Conservation (phyloP, 2,888 invertebrate genomes). For the Uropetala carovei region DNA sequence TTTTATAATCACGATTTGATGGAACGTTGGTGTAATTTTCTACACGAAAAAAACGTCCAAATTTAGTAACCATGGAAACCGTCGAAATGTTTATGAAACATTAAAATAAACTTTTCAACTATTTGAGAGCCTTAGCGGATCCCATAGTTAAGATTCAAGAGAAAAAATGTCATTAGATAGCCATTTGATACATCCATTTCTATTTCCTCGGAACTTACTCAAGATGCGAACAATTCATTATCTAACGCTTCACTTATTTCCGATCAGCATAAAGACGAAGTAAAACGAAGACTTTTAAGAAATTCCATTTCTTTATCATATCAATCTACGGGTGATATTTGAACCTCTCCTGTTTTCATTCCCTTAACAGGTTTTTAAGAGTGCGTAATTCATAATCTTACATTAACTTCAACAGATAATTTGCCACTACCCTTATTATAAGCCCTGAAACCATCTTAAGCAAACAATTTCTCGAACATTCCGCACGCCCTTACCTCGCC, state of each 20-base stretch:
- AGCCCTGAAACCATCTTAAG: neutral
- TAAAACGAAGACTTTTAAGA: neutral
- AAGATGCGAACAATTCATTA: too few relatives aligned
- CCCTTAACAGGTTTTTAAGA: neutral
- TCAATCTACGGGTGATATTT: neutral
- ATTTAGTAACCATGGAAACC: too few relatives aligned
- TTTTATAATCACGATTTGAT: too few relatives aligned
- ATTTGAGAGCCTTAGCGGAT: neutral
- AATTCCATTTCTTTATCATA: neutral
- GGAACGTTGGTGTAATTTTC: too few relatives aligned
- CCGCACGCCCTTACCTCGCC: neutral
- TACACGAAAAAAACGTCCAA: too few relatives aligned
- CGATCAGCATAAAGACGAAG: neutral
- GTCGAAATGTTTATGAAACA: too few relatives aligned
- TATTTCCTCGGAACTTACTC: too few relatives aligned
- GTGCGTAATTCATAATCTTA: neutral
- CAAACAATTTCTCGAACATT: neutral
- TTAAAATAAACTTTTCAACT: neutral
- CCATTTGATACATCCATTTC: too few relatives aligned
- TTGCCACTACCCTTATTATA: neutral
- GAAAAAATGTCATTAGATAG: too few relatives aligned
- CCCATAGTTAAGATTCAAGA: neutral
- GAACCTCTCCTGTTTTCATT: neutral
- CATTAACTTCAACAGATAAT: neutral
- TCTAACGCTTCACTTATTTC: too few relatives aligned